These are phyloP conservation scores for Oncorhynchus keta DNA, from an alignment of 2,113 vertebrate species.

Conservation along the genomic window DNA sequence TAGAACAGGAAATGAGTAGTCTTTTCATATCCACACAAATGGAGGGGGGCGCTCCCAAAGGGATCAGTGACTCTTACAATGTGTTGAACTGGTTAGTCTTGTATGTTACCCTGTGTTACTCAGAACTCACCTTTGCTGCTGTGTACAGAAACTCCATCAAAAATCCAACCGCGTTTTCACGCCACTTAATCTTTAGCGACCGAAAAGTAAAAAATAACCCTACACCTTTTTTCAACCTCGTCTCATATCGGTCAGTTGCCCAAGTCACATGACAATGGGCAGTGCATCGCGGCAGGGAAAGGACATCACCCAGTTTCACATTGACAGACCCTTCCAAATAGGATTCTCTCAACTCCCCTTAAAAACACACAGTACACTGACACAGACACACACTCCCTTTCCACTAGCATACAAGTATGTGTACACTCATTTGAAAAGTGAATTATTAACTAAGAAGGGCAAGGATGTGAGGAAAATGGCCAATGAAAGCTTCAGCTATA, in stretches of 20 bases:
- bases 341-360: conserved; percentile 35
- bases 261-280: conserved; percentile 52
- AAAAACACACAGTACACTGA: conserved; percentile 1
- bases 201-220: conserved; percentile 1
- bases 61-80: not conserved
- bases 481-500: conserved; percentile 39
- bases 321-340: conserved; percentile 27
- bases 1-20: not conserved
- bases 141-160: conserved; percentile 64
- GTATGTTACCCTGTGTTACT: not conserved
- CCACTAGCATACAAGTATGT: conserved; percentile 21
- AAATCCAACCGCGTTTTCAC: not conserved
- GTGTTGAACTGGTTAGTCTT: not conserved
- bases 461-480: conserved; percentile 24
- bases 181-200: not conserved
- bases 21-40: not conserved
- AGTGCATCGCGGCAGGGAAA: conserved; percentile 40
- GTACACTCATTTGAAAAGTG: conserved; percentile 33
- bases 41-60: not conserved
- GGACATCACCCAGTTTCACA: conserved; percentile 36
- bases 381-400: conserved; percentile 19
- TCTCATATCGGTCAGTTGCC: conserved; percentile 24
- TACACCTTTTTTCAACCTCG: not conserved
- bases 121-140: conserved; percentile 60
- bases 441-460: conserved; percentile 71